Evolutionary conservation across 2,113 vertebrate species (phyloP).

Genomic region (Mixornis gularis): DNA sequence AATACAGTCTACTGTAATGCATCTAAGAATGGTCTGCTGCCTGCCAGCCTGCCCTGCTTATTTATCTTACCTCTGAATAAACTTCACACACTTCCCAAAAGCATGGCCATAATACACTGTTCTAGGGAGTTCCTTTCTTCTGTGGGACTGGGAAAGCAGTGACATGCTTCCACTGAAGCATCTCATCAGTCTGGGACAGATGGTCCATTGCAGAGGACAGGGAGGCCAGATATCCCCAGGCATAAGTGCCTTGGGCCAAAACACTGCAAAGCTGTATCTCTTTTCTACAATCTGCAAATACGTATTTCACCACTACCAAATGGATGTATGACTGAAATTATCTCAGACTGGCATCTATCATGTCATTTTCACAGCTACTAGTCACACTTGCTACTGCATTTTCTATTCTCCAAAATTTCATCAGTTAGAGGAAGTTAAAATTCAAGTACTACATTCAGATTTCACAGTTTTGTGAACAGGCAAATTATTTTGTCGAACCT

Average conservation of each 20-base stretch:
- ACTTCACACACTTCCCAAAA: not conserved
- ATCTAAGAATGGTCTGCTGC: not conserved
- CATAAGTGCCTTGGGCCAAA: not conserved
- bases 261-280: not conserved
- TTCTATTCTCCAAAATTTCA: conserved; percentile 15
- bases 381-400: conserved; percentile 1
- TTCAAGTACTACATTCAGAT: conserved; percentile 41
- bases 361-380: conserved; percentile 24
- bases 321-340: not conserved
- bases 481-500: conserved; percentile 49
- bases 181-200: not conserved
- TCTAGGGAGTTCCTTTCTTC: not conserved
- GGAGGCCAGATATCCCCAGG: not conserved
- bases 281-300: not conserved
- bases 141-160: not conserved
- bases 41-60: not conserved
- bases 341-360: conserved; percentile 32
- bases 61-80: not conserved
- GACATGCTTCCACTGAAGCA: not conserved
- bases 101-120: not conserved
- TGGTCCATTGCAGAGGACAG: not conserved
- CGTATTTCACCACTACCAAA: not conserved
- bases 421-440: conserved; percentile 39
- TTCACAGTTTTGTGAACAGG: conserved; percentile 49
- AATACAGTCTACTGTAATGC: not conserved